Evolutionary conservation across 2,888 invertebrate species (phyloP).

Genomic region (Stenodema calcarata): DNA sequence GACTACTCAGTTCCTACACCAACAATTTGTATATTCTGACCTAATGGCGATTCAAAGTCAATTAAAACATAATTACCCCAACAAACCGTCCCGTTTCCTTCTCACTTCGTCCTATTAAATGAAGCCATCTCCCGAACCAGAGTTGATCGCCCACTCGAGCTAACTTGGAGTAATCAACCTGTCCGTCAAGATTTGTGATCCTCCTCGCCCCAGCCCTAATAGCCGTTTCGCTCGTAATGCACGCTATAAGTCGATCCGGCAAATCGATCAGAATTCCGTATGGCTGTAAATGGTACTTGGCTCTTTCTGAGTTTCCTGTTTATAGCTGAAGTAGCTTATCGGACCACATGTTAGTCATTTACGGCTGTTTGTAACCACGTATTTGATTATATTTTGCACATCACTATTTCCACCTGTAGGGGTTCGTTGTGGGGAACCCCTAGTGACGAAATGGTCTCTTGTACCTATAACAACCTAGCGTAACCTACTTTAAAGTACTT

Average conservation of each 20-base stretch:
- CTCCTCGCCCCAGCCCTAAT: neutral
- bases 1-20: too few species aligned
- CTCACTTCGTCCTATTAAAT: neutral
- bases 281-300: neutral
- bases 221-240: neutral
- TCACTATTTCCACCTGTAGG: too few species aligned
- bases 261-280: neutral
- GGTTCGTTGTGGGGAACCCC: too few species aligned
- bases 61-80: neutral
- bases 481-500: too few species aligned
- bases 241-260: neutral
- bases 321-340: neutral
- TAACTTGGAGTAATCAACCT: neutral
- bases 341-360: too few species aligned
- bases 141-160: neutral
- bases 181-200: neutral
- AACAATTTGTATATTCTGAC: neutral
- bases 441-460: too few species aligned
- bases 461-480: too few species aligned
- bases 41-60: too few species aligned
- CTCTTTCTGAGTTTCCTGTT: neutral
- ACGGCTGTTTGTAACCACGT: too few species aligned
- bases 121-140: neutral
- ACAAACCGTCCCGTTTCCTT: neutral
- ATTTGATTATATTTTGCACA: too few species aligned